Base-by-base conservation (phyloP, 1,140 invertebrate genomes). In the Araneus ventricosus region DNA sequence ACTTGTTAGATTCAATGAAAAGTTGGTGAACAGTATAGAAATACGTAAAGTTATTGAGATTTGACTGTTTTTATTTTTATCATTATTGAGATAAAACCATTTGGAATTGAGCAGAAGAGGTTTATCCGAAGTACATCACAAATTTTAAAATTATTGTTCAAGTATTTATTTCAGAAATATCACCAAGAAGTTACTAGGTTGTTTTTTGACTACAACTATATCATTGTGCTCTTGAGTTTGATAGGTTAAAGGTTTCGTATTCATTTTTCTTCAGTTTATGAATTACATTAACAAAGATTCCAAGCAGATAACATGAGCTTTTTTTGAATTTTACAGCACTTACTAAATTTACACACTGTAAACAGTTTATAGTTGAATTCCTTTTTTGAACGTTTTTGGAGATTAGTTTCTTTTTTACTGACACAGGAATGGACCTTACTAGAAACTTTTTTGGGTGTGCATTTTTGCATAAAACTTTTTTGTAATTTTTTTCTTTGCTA, bases 131-230 rank as follows among this genome's bases (percentile, higher is more conserved):
- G 59, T 6, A 63, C n/a, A 63, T 63, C 59, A 63, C 6, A 63
- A 6, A 63, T 63, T 63, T 20, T 24, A n/a, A 75, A 75, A 75
- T 75, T 75, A 1, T 27, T 30, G 27, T 75, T 75, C 34, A 30
- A 75, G 30, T 34, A 75, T 75, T 75, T 75, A 75, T 75, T 75
- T 20, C 70, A 75, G 70, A 30, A 75, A 75, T 30, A 75, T 30
- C 30, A 20, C 30, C 30, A 75, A 75, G 70, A 52, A 52, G 45
- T 52, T 52, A 4, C 45, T 80, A n/a, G 63, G 6, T 24, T 67
- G 63, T 67, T 67, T 67, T 24, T 30, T 67, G 27, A 67, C 24
- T 67, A n/a, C 24, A 67, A 67, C 70, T 75, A 30, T 70, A 34
- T 34, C 34, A 1, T 75, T 30, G 34, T 34, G n/a, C 27, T n/a